Percentiles rank a stretch among this genome's conserved stretches.
phyloP scores from a whole-genome alignment of 1,140 invertebrate genomes.

The Drosophila kurseongensis region DNA sequence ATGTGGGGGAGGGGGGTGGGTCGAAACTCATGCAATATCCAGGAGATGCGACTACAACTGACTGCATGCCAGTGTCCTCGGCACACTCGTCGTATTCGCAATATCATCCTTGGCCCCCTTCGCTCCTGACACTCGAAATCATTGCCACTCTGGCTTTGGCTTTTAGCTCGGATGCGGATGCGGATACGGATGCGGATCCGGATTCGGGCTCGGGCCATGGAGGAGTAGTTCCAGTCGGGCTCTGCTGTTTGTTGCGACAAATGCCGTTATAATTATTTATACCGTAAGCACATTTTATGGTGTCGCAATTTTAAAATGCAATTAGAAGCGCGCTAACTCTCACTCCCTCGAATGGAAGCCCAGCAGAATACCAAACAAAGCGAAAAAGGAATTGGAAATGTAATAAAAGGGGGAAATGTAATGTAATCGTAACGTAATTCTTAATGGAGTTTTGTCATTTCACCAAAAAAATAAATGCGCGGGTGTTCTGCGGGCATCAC shows the following conservation, averaged over 20 bases:
- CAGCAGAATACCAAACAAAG: constrained; percentile 40
- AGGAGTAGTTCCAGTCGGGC: constrained; percentile 28
- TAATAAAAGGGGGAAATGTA: constrained; percentile 42
- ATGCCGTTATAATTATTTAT: constrained; percentile 83
- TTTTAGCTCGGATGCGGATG: constrained; percentile 22
- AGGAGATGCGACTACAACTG: constrained; percentile 74
- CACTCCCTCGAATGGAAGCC: constrained; percentile 34
- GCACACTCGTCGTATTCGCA: constrained; percentile 20
- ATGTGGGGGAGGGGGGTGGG: background rate
- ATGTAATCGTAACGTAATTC: constrained; percentile 58
- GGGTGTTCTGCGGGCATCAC: constrained; percentile 38
- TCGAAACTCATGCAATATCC: constrained; percentile 72
- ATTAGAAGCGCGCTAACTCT: constrained; percentile 68
- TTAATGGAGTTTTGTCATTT: constrained; percentile 79
- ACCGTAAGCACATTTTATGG: constrained; percentile 83
- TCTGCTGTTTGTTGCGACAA: constrained; percentile 75
- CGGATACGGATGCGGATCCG: constrained; percentile 5
- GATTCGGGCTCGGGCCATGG: constrained; percentile 4
- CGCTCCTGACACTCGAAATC: constrained; percentile 69
- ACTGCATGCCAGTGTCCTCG: constrained; percentile 46
- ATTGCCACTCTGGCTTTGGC: constrained; percentile 55
- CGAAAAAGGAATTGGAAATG: constrained; percentile 46
- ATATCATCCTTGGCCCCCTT: constrained; percentile 23
- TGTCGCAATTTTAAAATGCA: constrained; percentile 83
- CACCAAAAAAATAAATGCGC: constrained; percentile 14